Conservation (phyloP, 2,797 vertebrate genomes). For the Pantherophis alleghaniensis region DNA sequence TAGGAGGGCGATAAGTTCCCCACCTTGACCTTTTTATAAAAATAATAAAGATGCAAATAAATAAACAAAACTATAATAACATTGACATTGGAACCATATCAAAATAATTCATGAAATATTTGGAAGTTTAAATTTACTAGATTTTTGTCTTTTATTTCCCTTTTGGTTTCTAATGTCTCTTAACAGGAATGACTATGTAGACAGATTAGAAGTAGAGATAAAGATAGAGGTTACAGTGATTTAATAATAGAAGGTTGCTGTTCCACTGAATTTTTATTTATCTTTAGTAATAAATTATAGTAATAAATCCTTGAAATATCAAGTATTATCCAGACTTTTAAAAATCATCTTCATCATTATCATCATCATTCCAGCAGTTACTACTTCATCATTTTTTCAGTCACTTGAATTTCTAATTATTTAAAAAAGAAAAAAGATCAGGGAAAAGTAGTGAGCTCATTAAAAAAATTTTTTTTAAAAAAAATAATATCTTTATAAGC, state of each 20-base stretch:
- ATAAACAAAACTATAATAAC: not conserved
- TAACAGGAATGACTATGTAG: not conserved
- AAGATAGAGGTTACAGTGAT: not conserved
- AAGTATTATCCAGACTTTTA: not conserved
- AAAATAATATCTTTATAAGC: not conserved
- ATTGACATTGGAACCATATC: not conserved
- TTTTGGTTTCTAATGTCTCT: not conserved
- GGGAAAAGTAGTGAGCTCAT: not conserved
- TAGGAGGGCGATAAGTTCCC: too few relatives aligned
- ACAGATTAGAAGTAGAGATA: not conserved
- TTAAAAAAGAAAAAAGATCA: not conserved
- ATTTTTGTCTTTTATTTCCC: not conserved
- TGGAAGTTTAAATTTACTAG: not conserved
- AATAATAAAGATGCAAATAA: too few relatives aligned
- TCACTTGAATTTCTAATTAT: not conserved
- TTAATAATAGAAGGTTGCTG: not conserved
- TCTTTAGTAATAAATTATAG: too few relatives aligned
- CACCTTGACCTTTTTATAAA: too few relatives aligned
- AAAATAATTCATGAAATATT: not conserved
- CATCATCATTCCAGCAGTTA: not conserved
- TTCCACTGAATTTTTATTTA: not conserved
- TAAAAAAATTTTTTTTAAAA: not conserved
- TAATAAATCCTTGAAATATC: not conserved
- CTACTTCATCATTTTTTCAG: not conserved
- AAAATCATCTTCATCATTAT: not conserved